These are phyloP conservation scores for Melanotaenia boesemani DNA, from an alignment of 2,797 vertebrate species.

Conservation along the genomic window DNA sequence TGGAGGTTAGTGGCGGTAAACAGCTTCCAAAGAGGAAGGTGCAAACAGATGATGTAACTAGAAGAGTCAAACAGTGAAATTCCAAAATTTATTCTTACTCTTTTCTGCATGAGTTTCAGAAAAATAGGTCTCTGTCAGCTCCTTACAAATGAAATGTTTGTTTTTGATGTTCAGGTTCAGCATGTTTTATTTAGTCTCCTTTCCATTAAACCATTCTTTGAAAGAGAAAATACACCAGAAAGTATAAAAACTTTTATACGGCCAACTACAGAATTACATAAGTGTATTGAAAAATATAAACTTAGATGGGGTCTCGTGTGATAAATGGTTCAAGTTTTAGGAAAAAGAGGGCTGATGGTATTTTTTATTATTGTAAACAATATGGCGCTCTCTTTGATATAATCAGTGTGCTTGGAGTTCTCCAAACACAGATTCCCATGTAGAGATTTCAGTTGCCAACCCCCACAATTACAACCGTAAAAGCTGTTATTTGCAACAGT, in stretches of 20 bases:
- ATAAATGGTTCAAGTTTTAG: background rate
- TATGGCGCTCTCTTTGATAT: background rate
- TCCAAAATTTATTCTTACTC: no score
- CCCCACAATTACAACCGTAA: conserved; percentile 42
- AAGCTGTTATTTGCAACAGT: conserved; percentile 73
- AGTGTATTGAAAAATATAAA: background rate
- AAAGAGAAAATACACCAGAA: background rate
- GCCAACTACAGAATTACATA: background rate
- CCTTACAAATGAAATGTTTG: background rate
- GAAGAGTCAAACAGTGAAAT: no score
- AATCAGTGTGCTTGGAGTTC: conserved; percentile 2
- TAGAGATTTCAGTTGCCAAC: conserved; percentile 61
- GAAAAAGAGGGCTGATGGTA: background rate
- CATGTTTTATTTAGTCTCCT: background rate
- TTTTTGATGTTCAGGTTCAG: background rate
- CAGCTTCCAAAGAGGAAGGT: no score
- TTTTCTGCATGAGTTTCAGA: no score
- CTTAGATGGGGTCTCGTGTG: conserved; percentile 7
- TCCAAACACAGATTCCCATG: conserved; percentile 46
- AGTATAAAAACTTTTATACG: background rate
- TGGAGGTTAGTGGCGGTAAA: no score
- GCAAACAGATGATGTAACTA: no score
- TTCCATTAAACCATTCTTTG: background rate
- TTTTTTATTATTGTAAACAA: conserved; percentile 2
- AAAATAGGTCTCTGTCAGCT: no score